phyloP scores from a whole-genome alignment of 2,888 invertebrate species.

The Trichopria drosophilae region DNA sequence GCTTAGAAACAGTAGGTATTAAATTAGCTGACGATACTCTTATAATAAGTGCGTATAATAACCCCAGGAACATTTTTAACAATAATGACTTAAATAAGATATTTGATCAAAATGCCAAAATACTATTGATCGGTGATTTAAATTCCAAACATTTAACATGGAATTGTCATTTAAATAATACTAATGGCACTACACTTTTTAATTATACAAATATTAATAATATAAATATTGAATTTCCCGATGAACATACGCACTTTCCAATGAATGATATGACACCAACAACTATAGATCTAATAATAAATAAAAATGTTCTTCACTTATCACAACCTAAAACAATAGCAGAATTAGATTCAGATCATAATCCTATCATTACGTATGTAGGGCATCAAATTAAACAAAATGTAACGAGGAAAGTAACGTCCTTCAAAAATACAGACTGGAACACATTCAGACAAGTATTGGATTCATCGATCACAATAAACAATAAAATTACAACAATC shows the following conservation, averaged over 20 bases:
- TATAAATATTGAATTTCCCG: conserved; percentile 29
- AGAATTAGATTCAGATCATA: conserved; percentile 40
- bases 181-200: conserved; percentile 30
- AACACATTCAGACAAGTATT: conserved; percentile 19
- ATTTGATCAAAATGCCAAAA: conserved; percentile 27
- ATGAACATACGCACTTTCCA: conserved; percentile 38
- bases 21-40: conserved; percentile 25
- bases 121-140: conserved; percentile 36
- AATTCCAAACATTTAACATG: conserved; percentile 38
- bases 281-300: conserved; percentile 38
- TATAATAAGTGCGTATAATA: conserved; percentile 33
- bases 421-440: conserved; percentile 32
- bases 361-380: conserved; percentile 32
- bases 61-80: conserved; percentile 26
- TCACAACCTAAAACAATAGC: conserved; percentile 19
- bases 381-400: conserved; percentile 8
- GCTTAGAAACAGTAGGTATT: conserved; percentile 32
- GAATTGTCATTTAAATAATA: conserved; percentile 34
- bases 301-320: conserved; percentile 34
- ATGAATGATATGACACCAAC: conserved; percentile 34
- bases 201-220: conserved; percentile 32
- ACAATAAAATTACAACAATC: conserved; percentile 2
- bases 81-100: conserved; percentile 28
- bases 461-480: conserved; percentile 20
- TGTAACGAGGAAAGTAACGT: neutral